Conservation (phyloP, 2,797 vertebrate species). For the Myioborus miniatus region DNA sequence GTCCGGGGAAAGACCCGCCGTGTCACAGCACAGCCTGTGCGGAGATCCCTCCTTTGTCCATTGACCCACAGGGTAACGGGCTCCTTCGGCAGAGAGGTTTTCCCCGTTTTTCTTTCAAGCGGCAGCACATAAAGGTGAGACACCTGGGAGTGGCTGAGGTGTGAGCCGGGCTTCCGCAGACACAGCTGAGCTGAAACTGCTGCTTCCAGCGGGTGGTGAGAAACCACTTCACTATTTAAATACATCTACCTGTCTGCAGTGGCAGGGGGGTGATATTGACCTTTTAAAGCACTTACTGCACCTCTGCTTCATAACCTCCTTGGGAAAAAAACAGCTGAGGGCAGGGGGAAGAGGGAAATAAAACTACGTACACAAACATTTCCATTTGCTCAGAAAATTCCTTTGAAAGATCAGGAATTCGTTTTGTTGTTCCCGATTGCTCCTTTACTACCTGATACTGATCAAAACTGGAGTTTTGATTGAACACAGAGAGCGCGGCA, state of each 20-base stretch:
- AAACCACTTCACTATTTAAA: background rate
- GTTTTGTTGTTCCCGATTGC: rapidly evolving
- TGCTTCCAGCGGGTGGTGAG: background rate
- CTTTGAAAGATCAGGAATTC: background rate
- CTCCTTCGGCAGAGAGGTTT: background rate
- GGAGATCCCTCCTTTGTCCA: rapidly evolving
- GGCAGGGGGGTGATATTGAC: background rate
- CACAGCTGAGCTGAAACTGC: background rate
- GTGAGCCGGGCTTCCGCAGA: background rate
- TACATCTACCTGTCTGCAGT: background rate
- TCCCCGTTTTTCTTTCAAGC: rapidly evolving
- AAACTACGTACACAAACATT: background rate
- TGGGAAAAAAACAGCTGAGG: background rate
- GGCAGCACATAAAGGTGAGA: rapidly evolving
- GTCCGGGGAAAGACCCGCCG: background rate
- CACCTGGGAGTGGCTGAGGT: rapidly evolving
- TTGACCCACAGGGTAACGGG: background rate
- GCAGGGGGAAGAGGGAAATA: rapidly evolving
- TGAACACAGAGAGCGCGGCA: rapidly evolving
- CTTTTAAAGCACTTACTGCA: background rate
- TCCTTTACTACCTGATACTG: rapidly evolving
- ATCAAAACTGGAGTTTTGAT: background rate
- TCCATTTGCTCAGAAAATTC: background rate
- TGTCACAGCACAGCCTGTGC: background rate
- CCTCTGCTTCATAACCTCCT: background rate